Conservation (phyloP, 2,797 vertebrate genomes). For the Esox lucius region DNA sequence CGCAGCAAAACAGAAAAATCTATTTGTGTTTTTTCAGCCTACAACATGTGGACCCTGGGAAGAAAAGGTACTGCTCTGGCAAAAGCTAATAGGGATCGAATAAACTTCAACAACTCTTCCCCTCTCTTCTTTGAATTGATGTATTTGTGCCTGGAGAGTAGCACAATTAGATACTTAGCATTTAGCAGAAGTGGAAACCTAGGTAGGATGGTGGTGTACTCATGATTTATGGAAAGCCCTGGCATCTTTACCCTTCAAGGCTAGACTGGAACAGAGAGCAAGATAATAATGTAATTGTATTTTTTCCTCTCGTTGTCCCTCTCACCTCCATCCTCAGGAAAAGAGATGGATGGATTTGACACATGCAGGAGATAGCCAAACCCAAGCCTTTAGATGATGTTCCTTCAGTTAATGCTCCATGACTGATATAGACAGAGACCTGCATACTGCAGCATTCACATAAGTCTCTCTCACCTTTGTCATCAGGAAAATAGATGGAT, state of each 20-base stretch:
- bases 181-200: slow-evolving; percentile 6
- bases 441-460: not conserved
- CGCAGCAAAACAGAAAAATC: slow-evolving; percentile 13
- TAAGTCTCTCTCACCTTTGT: not conserved
- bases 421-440: slow-evolving; percentile 15
- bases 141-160: not conserved
- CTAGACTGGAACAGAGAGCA: not conserved
- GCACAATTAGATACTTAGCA: slow-evolving; percentile 18
- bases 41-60: not conserved
- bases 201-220: slow-evolving; percentile 2
- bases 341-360: slow-evolving; percentile 7
- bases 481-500: not conserved
- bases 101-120: not conserved
- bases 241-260: slow-evolving; percentile 25
- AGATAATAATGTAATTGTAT: slow-evolving; percentile 16
- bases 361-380: slow-evolving; percentile 14
- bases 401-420: slow-evolving; percentile 3
- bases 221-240: slow-evolving; percentile 29
- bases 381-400: not conserved
- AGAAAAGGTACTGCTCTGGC: too few species aligned
- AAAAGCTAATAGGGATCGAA: too few species aligned
- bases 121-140: not conserved
- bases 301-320: not conserved
- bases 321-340: not conserved
- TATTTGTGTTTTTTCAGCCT: slow-evolving; percentile 8